phyloP scores from a whole-genome alignment of 2,888 invertebrate genomes.

The Nemotelus pantherinus region DNA sequence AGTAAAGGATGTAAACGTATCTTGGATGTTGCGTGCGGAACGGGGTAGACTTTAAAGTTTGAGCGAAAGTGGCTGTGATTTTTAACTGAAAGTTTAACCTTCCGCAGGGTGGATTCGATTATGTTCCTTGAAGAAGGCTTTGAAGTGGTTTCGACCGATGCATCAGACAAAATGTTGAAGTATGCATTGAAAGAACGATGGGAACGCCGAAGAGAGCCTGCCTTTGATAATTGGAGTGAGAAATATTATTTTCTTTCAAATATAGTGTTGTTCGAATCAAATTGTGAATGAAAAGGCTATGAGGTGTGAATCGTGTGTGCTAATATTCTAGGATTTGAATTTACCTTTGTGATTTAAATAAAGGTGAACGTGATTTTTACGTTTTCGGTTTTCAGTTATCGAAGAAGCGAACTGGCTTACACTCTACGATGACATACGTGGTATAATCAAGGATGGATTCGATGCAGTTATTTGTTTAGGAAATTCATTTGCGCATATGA shows the following conservation, averaged over 20 bases:
- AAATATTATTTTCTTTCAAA: neutral
- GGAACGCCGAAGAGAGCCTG: conserved; percentile 79
- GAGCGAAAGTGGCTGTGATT: conserved; percentile 3
- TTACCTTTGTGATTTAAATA: too few species aligned
- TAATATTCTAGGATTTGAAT: too few species aligned
- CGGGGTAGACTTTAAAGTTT: conserved; percentile 71
- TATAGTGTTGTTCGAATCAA: neutral
- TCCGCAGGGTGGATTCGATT: conserved; percentile 81
- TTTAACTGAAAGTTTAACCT: neutral
- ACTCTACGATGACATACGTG: conserved; percentile 76
- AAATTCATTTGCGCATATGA: conserved; percentile 90
- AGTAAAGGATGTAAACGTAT: conserved; percentile 77
- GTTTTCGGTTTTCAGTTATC: conserved; percentile 71
- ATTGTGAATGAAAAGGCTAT: too few species aligned
- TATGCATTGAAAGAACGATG: conserved; percentile 87
- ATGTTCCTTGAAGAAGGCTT: conserved; percentile 90
- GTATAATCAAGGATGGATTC: conserved; percentile 73
- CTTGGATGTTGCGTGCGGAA: conserved; percentile 89
- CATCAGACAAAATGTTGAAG: conserved; percentile 93
- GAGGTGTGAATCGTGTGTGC: too few species aligned
- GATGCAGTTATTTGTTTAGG: conserved; percentile 91
- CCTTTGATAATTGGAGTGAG: conserved; percentile 87
- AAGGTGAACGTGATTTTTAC: too few species aligned
- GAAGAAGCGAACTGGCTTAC: conserved; percentile 93
- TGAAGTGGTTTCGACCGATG: conserved; percentile 85